These are phyloP conservation scores for Rhagonycha lutea DNA, from an alignment of 2,888 invertebrate genomes.

Conservation along the genomic window DNA sequence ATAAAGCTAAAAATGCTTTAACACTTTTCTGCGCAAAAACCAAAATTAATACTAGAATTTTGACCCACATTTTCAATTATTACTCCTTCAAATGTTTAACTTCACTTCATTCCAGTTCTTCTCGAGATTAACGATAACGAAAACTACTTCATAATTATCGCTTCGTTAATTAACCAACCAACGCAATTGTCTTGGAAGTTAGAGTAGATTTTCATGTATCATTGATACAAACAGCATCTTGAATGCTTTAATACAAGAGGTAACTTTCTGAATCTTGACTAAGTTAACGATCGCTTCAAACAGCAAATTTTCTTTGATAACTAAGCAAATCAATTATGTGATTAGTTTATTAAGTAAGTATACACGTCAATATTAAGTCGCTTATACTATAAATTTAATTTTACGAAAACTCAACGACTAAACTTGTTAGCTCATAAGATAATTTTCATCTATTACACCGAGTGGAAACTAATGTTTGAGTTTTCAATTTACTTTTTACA, in stretches of 20 bases:
- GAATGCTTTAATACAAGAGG: conserved; percentile 17
- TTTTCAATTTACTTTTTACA: neutral
- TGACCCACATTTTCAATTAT: neutral
- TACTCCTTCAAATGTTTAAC: neutral
- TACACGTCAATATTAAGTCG: neutral
- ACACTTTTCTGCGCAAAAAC: neutral
- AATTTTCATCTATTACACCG: neutral
- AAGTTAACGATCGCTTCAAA: neutral
- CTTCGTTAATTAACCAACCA: conserved; percentile 39
- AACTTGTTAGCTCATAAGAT: neutral
- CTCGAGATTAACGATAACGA: conserved; percentile 15
- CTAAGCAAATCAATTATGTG: neutral
- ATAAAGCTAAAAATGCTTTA: conserved; percentile 5
- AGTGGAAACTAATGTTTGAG: neutral
- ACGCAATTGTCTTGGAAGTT: conserved; percentile 38
- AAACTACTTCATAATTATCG: conserved; percentile 29
- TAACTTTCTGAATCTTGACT: neutral
- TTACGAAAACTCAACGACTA: neutral
- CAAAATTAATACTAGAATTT: neutral
- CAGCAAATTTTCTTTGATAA: neutral
- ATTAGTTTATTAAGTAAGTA: neutral
- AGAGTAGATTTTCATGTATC: conserved; percentile 42
- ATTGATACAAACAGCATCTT: conserved; percentile 32
- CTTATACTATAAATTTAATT: neutral
- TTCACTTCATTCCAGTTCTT: neutral